A percentile compares a stretch with the other conserved stretches of the same genome.
These are phyloP conservation scores for Chirona hameri DNA, from an alignment of 2,888 invertebrate genomes.

Conservation along the genomic window DNA sequence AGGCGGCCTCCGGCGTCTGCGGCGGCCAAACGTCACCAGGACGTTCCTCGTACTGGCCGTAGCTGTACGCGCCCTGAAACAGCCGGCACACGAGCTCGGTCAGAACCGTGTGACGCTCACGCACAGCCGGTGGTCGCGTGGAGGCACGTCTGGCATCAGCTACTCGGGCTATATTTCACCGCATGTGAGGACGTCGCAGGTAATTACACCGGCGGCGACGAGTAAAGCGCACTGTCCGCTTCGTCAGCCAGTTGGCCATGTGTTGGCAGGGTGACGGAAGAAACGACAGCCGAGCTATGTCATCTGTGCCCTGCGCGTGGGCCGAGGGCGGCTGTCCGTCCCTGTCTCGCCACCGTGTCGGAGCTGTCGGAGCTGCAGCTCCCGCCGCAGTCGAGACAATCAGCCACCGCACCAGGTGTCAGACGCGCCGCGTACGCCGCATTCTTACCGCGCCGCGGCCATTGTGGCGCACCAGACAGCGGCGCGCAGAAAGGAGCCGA, in stretches of 20 bases:
- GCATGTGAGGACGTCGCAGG: too few species aligned
- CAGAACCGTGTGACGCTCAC: too few species aligned
- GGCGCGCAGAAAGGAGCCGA: neutral
- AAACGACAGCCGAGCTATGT: too few species aligned
- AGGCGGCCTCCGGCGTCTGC: neutral
- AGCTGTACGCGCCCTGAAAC: neutral
- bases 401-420: neutral
- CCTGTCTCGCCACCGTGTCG: neutral
- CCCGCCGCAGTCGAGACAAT: neutral
- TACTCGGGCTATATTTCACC: too few species aligned
- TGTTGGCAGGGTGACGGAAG: too few species aligned
- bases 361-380: neutral
- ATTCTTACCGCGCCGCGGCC: neutral
- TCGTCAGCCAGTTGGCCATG: too few species aligned
- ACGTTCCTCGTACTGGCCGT: constrained; percentile 4
- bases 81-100: neutral
- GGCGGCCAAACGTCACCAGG: neutral
- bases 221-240: too few species aligned
- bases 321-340: too few species aligned
- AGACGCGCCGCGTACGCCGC: neutral
- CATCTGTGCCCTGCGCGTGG: too few species aligned
- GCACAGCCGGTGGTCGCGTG: too few species aligned
- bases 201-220: too few species aligned
- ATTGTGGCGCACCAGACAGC: neutral
- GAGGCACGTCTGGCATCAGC: too few species aligned